Conservation (phyloP, 2,113 vertebrate genomes). For the Montifringilla adamsi region DNA sequence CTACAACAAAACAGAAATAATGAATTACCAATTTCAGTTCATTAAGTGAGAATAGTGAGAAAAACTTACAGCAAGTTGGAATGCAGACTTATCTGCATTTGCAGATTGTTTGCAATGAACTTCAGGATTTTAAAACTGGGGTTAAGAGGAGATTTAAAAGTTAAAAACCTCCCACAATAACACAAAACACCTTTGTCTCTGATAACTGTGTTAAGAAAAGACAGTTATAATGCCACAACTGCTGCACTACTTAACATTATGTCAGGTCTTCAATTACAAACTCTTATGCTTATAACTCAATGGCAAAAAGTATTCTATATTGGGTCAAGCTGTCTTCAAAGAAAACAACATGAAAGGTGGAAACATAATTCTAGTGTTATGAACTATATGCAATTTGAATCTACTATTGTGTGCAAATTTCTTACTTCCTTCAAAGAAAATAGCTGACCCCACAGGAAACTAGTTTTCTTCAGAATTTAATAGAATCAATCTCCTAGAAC, state of each 20-base stretch:
- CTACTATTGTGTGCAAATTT: not conserved
- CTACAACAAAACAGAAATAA: not conserved
- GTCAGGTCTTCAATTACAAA: not conserved
- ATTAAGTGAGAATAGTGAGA: not conserved
- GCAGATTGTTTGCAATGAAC: not conserved
- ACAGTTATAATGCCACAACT: not conserved
- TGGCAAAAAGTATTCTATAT: not conserved
- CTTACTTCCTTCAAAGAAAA: not conserved
- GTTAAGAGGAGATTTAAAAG: not conserved
- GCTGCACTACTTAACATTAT: not conserved
- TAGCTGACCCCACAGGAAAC: not conserved
- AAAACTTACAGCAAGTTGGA: not conserved
- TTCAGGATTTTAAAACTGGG: not conserved
- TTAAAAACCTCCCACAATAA: not conserved
- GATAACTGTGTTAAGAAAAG: not conserved
- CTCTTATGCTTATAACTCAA: not conserved
- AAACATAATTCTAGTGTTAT: not conserved
- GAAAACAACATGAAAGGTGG: not conserved
- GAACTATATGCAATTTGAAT: not conserved
- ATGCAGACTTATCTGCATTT: not conserved
- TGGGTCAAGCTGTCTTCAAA: not conserved
- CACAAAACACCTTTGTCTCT: not conserved
- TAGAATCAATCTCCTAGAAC: not conserved
- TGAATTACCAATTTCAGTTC: not conserved
- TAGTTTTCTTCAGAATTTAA: not conserved